phyloP scores from a whole-genome alignment of 2,113 vertebrate genomes.

The Mobula birostris region DNA sequence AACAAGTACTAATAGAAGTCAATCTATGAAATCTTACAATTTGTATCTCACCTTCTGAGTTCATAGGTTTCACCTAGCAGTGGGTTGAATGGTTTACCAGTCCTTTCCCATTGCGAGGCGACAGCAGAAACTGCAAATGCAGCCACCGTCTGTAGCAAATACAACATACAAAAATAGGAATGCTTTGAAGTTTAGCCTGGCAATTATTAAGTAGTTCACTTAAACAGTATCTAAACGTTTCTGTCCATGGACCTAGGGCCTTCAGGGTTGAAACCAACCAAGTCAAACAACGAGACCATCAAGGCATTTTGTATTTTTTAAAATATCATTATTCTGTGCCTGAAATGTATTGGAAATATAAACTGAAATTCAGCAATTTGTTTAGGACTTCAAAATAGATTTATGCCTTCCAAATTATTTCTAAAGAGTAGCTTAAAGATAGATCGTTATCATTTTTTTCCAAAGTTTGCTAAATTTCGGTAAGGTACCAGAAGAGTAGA shows the following conservation, averaged over 20 bases:
- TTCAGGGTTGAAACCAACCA: background rate
- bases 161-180: background rate
- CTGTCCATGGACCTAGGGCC: background rate
- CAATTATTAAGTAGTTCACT: background rate
- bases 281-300: background rate
- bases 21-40: background rate
- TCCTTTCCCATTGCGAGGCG: constrained; percentile 94
- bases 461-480: no score
- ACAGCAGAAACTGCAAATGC: constrained; percentile 92
- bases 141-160: constrained; percentile 68
- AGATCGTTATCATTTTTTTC: background rate
- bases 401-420: background rate
- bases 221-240: background rate
- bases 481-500: no score
- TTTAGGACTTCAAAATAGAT: background rate
- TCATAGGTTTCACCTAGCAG: constrained; percentile 91
- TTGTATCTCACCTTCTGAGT: constrained; percentile 66
- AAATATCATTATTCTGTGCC: background rate
- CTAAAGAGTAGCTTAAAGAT: no score
- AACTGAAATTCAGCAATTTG: constrained; percentile 2
- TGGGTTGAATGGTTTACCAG: constrained; percentile 95
- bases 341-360: background rate
- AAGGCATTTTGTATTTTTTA: background rate
- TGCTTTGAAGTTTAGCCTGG: background rate
- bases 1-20: background rate